A percentile compares a stretch with the other conserved stretches of the same genome.
These are phyloP conservation scores for Drosophila quadrilineata DNA, from an alignment of 1,140 invertebrate genomes.

Conservation along the genomic window DNA sequence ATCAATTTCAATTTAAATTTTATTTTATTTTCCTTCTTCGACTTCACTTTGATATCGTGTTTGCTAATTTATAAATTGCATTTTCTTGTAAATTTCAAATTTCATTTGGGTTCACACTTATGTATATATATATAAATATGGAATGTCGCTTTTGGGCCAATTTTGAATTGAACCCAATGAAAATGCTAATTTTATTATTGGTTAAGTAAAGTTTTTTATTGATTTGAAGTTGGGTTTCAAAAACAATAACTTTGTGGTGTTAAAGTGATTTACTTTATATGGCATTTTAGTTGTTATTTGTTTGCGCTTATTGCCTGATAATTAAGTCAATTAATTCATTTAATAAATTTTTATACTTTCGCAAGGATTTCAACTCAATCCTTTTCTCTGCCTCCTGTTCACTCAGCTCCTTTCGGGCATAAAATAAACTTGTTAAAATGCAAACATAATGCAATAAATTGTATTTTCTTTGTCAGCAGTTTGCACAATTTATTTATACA, in stretches of 20 bases:
- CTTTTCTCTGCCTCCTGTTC: background rate
- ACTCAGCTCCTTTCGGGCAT: conserved; percentile 14
- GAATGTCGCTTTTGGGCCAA: conserved; percentile 14
- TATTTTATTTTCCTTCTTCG: background rate
- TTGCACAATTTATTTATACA: conserved; percentile 35
- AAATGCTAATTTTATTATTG: conserved; percentile 29
- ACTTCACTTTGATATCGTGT: conserved; percentile 20
- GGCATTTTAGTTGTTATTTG: background rate
- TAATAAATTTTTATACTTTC: background rate
- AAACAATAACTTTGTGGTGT: conserved; percentile 1
- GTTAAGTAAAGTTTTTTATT: background rate
- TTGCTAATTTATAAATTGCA: conserved; percentile 72
- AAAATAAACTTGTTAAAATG: conserved; percentile 67
- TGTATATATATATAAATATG: conserved; percentile 12
- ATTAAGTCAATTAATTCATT: conserved; percentile 3
- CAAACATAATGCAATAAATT: conserved; percentile 73
- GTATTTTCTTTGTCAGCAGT: conserved; percentile 49
- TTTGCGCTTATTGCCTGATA: background rate
- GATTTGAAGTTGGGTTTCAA: background rate
- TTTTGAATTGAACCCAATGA: too few species aligned
- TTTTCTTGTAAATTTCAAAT: conserved; percentile 51
- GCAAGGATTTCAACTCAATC: background rate
- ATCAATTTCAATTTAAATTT: too few species aligned
- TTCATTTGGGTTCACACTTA: conserved; percentile 25
- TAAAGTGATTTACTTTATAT: background rate